Percentiles rank a stretch among this genome's conserved stretches.
Conservation (phyloP, 2,113 vertebrate genomes). For the Saguinus imperator region DNA sequence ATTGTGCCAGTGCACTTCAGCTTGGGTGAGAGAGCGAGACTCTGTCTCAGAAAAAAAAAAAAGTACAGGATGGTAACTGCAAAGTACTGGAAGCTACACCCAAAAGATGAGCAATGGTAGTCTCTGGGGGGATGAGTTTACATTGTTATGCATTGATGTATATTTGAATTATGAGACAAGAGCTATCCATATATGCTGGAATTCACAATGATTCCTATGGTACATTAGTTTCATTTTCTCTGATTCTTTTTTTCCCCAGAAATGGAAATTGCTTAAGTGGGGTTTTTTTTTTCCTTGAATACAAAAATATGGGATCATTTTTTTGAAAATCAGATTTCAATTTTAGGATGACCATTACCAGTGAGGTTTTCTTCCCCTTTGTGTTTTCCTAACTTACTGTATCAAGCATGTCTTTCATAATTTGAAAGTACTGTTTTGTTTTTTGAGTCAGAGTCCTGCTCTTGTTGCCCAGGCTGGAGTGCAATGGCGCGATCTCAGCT, state of each 20-base stretch:
- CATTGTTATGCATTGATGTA: neutral
- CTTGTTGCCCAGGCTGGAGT: too few relatives aligned
- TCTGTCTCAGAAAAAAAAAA: neutral
- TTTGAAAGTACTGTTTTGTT: conserved; percentile 49
- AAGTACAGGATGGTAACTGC: neutral
- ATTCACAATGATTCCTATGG: neutral
- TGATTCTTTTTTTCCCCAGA: neutral
- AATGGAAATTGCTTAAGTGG: conserved; percentile 29
- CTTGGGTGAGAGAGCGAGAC: too few relatives aligned
- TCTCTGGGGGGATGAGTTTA: neutral
- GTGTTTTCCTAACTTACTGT: conserved; percentile 26
- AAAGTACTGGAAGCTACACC: neutral
- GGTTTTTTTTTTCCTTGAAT: neutral
- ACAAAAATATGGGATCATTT: neutral
- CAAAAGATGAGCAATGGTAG: neutral
- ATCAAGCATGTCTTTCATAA: neutral
- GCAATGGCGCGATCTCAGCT: too few relatives aligned
- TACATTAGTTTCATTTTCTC: conserved; percentile 45
- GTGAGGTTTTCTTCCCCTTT: conserved; percentile 1
- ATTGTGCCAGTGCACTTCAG: too few relatives aligned
- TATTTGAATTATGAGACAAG: conserved; percentile 8
- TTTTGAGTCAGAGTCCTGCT: neutral
- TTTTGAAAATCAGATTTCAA: neutral
- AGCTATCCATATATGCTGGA: neutral
- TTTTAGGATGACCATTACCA: neutral